Base-by-base conservation (phyloP, 64 coral and sea anemone genomes). In the Stichodactyla helianthus region DNA sequence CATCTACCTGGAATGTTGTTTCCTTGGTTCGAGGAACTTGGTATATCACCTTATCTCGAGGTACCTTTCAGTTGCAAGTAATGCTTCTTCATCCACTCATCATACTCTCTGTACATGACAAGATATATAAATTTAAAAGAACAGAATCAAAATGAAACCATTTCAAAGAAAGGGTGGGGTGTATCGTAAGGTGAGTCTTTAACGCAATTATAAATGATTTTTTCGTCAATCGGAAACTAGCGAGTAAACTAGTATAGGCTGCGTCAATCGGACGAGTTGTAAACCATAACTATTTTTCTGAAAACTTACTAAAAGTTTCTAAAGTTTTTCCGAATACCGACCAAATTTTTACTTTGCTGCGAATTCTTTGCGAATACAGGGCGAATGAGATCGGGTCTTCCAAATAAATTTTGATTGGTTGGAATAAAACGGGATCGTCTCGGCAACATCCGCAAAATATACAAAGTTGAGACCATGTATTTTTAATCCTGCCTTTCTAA, bases 111-210 rank as follows among this genome's bases (percentile, higher is more conserved):
- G 27, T 74, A 31, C 68, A 31, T 6, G 22, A 74, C n/a, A 74
- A 74, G n/a, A 26, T 26, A 26, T 26, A 31, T 74, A 9, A 74
- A 31, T 27, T 35, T 31, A 25, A 27, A 74, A 74, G 12, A 10
- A 74, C 27, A 74, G 11, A 6, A 74, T 31, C n/a, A 74, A 81
- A 54, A 81, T 81, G 50, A 51, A 51, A 54, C 78, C 52, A 52
- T 52, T 81, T 81, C 4, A 81, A 20, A 81, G 78, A 81, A 81
- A 81, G 50, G 78, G 50, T 7, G 78, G 78, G 8, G 19, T 81
- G 11, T 81, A 81, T 52, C 31, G 78, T 52, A 81, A 81, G 78
- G 78, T 81, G 53, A 54, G 78, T 65, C 19, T 20, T 60, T 60
- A 44, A 44, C 35, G 35, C 35, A 44, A 44, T 44, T 44, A 44